Conservation (phyloP, 2,797 vertebrate genomes). For the Thamnophis elegans region DNA sequence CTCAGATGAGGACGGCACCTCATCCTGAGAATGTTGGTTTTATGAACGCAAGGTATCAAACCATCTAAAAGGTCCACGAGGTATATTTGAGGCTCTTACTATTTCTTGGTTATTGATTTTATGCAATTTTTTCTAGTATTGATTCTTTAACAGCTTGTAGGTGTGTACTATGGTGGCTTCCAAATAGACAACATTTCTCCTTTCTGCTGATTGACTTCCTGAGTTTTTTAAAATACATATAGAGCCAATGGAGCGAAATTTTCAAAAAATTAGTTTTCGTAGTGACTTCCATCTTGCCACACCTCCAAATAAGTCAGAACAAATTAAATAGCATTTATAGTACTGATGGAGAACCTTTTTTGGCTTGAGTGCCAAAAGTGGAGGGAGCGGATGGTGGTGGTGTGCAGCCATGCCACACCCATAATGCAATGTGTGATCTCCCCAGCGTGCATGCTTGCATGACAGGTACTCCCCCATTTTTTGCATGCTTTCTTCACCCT, state of each 20-base stretch:
- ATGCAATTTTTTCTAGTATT: neutral
- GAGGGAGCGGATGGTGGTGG: too few species aligned
- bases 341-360: too few species aligned
- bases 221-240: neutral
- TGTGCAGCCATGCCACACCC: too few species aligned
- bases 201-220: neutral
- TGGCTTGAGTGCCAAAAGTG: too few species aligned
- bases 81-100: neutral
- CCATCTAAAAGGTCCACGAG: neutral
- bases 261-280: neutral
- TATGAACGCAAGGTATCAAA: neutral
- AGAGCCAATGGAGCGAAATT: neutral
- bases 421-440: too few species aligned
- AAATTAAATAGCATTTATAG: neutral
- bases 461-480: too few species aligned
- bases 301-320: neutral
- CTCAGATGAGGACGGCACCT: neutral
- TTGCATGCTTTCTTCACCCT: too few species aligned
- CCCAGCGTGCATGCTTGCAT: too few species aligned
- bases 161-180: neutral
- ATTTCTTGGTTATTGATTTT: neutral
- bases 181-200: neutral
- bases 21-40: neutral
- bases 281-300: neutral
- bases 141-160: neutral